phyloP scores from a whole-genome alignment of 1,140 invertebrate genomes.

The Dendrolimus punctatus region DNA sequence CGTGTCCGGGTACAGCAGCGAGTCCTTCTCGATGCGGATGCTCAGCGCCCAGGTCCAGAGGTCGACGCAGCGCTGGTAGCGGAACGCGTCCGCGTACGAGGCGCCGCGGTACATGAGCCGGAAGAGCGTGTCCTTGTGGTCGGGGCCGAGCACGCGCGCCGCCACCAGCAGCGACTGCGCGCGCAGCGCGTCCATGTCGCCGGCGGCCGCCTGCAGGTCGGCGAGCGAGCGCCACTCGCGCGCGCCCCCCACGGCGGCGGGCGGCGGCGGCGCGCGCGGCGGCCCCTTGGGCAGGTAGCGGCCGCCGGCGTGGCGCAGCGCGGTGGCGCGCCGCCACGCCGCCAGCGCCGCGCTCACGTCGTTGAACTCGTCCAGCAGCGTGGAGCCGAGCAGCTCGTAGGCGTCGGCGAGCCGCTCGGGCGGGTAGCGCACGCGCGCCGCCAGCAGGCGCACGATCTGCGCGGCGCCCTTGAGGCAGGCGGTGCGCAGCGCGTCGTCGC shows the following conservation, averaged over 20 bases:
- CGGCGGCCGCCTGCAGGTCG: conserved; percentile 80
- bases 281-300: conserved; percentile 25
- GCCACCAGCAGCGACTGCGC: conserved; percentile 88
- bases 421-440: conserved; percentile 75
- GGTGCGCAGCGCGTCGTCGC: conserved; percentile 92
- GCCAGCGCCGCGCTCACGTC: conserved; percentile 77
- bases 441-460: conserved; percentile 85
- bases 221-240: conserved; percentile 80
- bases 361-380: conserved; percentile 88
- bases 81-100: conserved; percentile 87
- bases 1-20: conserved; percentile 79
- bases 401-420: conserved; percentile 84
- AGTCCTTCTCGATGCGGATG: conserved; percentile 84
- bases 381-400: conserved; percentile 87
- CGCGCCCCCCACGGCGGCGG: conserved; percentile 74
- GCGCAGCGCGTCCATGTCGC: conserved; percentile 85
- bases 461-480: conserved; percentile 91
- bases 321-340: conserved; percentile 79
- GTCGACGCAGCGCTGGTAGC: conserved; percentile 89
- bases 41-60: conserved; percentile 87
- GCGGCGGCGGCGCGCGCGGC: conserved; percentile 42
- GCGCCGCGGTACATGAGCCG: conserved; percentile 80
- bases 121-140: conserved; percentile 91
- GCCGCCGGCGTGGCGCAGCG: conserved; percentile 46
- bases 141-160: conserved; percentile 84